These are phyloP conservation scores for Nannobrachium achirus DNA, from an alignment of 2,113 vertebrate genomes.

Conservation along the genomic window DNA sequence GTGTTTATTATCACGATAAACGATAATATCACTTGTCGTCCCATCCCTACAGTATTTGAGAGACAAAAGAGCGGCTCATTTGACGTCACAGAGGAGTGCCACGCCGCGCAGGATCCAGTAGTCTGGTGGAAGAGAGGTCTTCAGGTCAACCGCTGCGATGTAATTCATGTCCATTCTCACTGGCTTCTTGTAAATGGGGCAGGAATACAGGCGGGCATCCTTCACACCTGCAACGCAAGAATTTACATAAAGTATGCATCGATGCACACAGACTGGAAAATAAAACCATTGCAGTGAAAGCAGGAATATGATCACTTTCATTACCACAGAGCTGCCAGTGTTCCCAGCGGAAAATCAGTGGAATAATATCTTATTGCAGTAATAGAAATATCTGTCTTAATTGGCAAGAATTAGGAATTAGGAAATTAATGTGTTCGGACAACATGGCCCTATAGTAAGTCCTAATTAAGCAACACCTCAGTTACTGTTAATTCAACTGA, in stretches of 20 bases:
- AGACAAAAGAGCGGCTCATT: constrained; percentile 67
- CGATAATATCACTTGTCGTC: too few relatives aligned
- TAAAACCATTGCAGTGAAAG: background rate
- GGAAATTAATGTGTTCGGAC: background rate
- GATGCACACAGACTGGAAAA: background rate
- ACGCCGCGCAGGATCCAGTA: constrained; percentile 94
- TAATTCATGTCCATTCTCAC: constrained; percentile 88
- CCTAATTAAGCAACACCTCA: background rate
- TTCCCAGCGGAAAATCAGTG: background rate
- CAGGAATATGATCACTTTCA: background rate
- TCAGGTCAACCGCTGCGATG: constrained; percentile 87
- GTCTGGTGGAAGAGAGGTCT: constrained; percentile 83
- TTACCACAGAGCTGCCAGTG: background rate
- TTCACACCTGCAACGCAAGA: constrained; percentile 75
- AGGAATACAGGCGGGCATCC: constrained; percentile 86
- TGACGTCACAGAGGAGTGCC: constrained; percentile 93
- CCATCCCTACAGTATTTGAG: too few relatives aligned
- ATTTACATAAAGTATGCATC: constrained; percentile 6
- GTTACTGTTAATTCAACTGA: background rate
- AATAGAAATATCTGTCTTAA: constrained; percentile 30
- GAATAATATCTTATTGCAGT: constrained; percentile 15
- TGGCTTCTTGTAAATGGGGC: constrained; percentile 93
- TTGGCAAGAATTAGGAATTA: constrained; percentile 4
- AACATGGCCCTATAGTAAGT: background rate
- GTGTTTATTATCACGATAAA: too few relatives aligned